Percentiles rank a stretch among this genome's conserved stretches.
Evolutionary conservation across 1,140 invertebrate genomes (phyloP).

Genomic region (Schmidtea mediterranea): DNA sequence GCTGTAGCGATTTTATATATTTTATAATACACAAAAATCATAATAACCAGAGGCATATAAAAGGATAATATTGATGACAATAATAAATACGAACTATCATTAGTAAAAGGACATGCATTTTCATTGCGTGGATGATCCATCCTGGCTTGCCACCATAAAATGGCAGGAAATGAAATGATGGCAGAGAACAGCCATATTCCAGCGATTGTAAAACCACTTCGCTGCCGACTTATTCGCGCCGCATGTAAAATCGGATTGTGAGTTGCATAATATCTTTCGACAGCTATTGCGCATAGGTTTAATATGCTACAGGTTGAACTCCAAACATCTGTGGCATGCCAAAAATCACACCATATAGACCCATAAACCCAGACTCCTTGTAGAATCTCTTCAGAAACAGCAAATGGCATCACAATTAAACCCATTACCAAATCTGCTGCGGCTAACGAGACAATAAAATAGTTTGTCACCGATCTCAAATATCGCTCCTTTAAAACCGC

Average conservation of each 20-base stretch:
- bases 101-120: slow-evolving; percentile 38
- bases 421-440: slow-evolving; percentile 44
- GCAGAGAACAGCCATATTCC: slow-evolving; percentile 67
- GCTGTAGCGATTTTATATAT: slow-evolving; percentile 3
- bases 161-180: slow-evolving; percentile 70
- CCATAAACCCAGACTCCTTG: slow-evolving; percentile 50
- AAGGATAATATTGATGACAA: slow-evolving; percentile 35
- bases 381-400: slow-evolving; percentile 17
- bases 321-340: slow-evolving; percentile 79
- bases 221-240: slow-evolving; percentile 60
- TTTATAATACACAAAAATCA: slow-evolving; percentile 9
- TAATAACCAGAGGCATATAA: slow-evolving; percentile 9
- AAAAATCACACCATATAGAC: slow-evolving; percentile 67
- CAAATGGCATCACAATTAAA: slow-evolving; percentile 39
- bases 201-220: slow-evolving; percentile 60
- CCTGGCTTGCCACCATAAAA: slow-evolving; percentile 50
- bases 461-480: not conserved
- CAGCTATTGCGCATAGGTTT: slow-evolving; percentile 72
- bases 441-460: slow-evolving; percentile 18
- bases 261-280: slow-evolving; percentile 47
- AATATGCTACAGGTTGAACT: slow-evolving; percentile 86
- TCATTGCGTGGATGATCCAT: not conserved
- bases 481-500: not conserved
- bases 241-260: slow-evolving; percentile 92
- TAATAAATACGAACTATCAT: slow-evolving; percentile 63